Base-by-base conservation (phyloP, 2,888 invertebrate genomes). In the Drosophila antonietae region DNA sequence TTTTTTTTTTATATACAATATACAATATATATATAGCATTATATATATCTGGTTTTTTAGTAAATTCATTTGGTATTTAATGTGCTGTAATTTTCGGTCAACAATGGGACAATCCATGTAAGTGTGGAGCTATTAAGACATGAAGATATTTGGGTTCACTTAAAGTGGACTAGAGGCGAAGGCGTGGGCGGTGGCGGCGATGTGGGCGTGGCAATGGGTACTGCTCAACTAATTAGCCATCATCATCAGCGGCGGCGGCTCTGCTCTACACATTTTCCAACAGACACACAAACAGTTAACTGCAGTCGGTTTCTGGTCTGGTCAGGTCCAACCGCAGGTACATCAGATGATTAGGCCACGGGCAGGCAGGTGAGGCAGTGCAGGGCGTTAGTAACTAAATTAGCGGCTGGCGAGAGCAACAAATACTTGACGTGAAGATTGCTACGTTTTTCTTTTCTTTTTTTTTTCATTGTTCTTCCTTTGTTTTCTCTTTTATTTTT, bases 41-140 rank as follows among this genome's bases (percentile, higher is more conserved):
- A 20, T 20, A 12, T 46, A 43, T 41, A 47, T 5, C 43, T 60
- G 10, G 44, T 52, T 18, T 15, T 28, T 28, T 60, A 39, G 7
- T 20, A 46, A 52, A 62, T 68, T 41, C 60, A 63, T 76, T 73
- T 77, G 87, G 63, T 73, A 87, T 89, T 89, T 87, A 85, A 85
- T 85, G 89, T 81, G 80, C 73, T 69, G 88, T 72, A 75, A 89
- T 85, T 87, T 89, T 79, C 88, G 89, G 82, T 68, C 68, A 74
- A 68, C 75, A 75, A 62, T 44, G 71, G 68, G 46, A 76, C 77
- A 76, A 51, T 46, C 47, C 52, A 33, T 39, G 68, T 56, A 68
- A 68, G 68, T 60, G 69, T 28, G 75, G 47, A 35, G 53, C 76
- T 71, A 75, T 80, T 71, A 80, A 65, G 80, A 62, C 65, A 65